A percentile compares a stretch with the other conserved stretches of the same genome.
These are phyloP conservation scores for Hofmannophila pseudospretella DNA, from an alignment of 2,888 invertebrate species.

Conservation along the genomic window DNA sequence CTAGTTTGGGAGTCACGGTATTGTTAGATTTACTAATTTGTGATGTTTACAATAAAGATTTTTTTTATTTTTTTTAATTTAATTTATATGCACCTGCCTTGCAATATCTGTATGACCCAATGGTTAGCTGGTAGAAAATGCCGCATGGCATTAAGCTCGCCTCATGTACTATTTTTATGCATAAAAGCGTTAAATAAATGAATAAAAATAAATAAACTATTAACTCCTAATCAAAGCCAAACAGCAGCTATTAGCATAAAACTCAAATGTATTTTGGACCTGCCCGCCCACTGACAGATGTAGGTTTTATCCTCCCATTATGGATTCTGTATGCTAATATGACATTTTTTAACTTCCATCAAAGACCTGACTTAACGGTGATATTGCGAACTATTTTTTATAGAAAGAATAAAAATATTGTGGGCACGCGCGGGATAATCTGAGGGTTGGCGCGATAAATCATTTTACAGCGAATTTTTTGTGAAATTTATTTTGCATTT, in stretches of 20 bases:
- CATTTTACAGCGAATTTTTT: conserved; percentile 19
- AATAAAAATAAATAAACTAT: no score
- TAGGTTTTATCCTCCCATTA: conserved; percentile 40
- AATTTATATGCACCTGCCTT: no score
- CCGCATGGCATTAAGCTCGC: no score
- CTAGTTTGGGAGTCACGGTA: no score
- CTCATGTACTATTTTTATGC: no score
- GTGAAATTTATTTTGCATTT: conserved; percentile 19
- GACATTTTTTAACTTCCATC: conserved; percentile 34
- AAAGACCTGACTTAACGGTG: conserved; percentile 26
- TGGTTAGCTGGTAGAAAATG: no score
- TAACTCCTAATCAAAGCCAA: background rate
- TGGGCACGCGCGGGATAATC: conserved; percentile 57
- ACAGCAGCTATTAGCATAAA: conserved; percentile 56
- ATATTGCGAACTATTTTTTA: conserved; percentile 40
- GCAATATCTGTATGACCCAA: no score
- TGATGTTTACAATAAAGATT: no score
- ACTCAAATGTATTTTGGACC: conserved; percentile 41
- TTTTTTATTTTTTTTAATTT: no score
- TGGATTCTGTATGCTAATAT: conserved; percentile 60
- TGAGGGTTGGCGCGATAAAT: conserved; percentile 30
- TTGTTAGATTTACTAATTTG: no score
- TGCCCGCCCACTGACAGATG: conserved; percentile 63
- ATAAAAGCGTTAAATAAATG: no score
- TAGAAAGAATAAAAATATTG: conserved; percentile 41